A percentile compares a stretch with the other conserved stretches of the same genome.
Evolutionary conservation across 2,888 invertebrate genomes (phyloP).

Genomic region (Chelonus formosanus): DNA sequence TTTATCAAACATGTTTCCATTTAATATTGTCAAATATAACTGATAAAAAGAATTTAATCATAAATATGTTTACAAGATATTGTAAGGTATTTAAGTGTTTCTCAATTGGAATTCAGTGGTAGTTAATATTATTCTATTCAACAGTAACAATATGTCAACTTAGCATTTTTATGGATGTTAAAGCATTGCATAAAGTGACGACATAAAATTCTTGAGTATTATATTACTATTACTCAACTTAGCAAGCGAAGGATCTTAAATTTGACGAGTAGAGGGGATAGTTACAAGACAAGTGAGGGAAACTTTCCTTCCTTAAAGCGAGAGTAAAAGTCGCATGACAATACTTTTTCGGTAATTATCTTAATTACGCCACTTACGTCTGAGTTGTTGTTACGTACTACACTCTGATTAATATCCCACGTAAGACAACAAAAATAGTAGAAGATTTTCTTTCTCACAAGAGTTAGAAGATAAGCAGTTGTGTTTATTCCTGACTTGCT

Average conservation of each 20-base stretch:
- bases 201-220: conserved; percentile 9
- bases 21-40: too few relatives aligned
- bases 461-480: conserved; percentile 18
- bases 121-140: too few relatives aligned
- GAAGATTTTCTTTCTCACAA: conserved; percentile 18
- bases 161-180: conserved; percentile 12
- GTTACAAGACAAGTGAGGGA: conserved; percentile 5
- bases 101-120: too few relatives aligned
- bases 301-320: conserved; percentile 24
- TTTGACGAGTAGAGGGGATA: not conserved
- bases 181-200: conserved; percentile 20
- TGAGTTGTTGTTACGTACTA: not conserved
- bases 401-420: not conserved
- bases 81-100: too few relatives aligned
- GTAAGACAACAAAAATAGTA: not conserved
- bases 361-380: conserved; percentile 24
- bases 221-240: conserved; percentile 20
- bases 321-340: conserved; percentile 33
- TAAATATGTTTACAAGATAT: too few relatives aligned
- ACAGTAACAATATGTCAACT: too few relatives aligned
- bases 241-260: not conserved
- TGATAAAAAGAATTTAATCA: too few relatives aligned
- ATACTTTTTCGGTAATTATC: conserved; percentile 17
- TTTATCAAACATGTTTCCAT: too few relatives aligned
- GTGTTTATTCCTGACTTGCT: conserved; percentile 29